phyloP scores from a whole-genome alignment of 2,888 invertebrate species.

The Myathropa florea region DNA sequence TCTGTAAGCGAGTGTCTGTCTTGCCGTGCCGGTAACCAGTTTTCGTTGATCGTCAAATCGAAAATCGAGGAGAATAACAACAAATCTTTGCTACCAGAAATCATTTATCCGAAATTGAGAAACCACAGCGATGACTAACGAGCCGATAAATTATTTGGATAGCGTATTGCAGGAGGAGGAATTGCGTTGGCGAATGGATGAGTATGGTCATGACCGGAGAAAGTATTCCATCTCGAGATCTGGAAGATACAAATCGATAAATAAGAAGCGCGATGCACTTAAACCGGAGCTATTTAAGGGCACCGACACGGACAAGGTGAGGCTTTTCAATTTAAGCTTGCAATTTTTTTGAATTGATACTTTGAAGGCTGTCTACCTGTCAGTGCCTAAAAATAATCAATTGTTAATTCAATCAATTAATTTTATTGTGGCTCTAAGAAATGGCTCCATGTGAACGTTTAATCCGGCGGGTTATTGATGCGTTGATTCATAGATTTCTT shows the following conservation, averaged over 20 bases:
- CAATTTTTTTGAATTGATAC: neutral
- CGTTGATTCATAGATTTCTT: constrained; percentile 19
- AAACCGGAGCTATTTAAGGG: constrained; percentile 82
- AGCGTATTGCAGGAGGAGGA: constrained; percentile 79
- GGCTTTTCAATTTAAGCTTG: neutral
- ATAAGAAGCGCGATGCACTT: constrained; percentile 82
- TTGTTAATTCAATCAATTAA: constrained; percentile 35
- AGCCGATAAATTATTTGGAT: constrained; percentile 79
- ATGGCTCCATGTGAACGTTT: neutral
- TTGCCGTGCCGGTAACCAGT: neutral
- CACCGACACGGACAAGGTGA: constrained; percentile 56
- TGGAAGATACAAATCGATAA: constrained; percentile 83
- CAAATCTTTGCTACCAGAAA: neutral
- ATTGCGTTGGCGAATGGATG: constrained; percentile 75
- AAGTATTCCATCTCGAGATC: constrained; percentile 84
- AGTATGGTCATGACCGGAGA: constrained; percentile 79
- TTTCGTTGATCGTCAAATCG: neutral
- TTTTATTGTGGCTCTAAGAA: constrained; percentile 8
- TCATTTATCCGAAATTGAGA: constrained; percentile 4
- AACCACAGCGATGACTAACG: constrained; percentile 72
- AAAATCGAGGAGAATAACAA: neutral
- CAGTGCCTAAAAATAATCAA: constrained; percentile 33
- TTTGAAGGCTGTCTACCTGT: neutral
- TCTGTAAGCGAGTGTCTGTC: constrained; percentile 26
- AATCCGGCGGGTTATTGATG: constrained; percentile 34